Conservation (phyloP, 2,797 vertebrate genomes). For the Propithecus perrieri region DNA sequence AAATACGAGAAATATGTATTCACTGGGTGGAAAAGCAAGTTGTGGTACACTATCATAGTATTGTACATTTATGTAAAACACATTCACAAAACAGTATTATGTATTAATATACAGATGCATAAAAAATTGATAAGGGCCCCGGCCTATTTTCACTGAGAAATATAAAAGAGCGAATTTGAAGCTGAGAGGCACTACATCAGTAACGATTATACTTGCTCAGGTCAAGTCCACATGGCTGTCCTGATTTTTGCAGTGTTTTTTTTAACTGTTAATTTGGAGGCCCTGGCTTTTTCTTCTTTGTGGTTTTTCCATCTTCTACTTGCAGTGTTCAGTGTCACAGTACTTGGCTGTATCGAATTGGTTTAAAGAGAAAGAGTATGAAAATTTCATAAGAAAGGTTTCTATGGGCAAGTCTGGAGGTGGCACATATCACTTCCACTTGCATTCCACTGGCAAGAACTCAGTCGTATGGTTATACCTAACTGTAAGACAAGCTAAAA, state of each 20-base stretch:
- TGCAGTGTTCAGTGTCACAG: not conserved
- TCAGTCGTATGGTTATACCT: not conserved
- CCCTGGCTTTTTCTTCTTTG: not conserved
- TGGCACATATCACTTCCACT: not conserved
- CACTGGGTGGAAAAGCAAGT: not conserved
- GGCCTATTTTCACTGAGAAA: not conserved
- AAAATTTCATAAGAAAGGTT: not conserved
- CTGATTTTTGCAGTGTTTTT: not conserved
- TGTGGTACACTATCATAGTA: not conserved
- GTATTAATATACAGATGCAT: not conserved
- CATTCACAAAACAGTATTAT: too few species aligned
- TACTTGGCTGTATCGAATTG: not conserved
- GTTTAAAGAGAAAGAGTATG: not conserved
- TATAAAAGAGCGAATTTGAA: not conserved
- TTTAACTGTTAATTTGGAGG: not conserved
- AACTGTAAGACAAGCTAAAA: not conserved
- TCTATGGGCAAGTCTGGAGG: not conserved
- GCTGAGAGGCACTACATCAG: not conserved
- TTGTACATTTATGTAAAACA: not conserved
- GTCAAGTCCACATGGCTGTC: not conserved
- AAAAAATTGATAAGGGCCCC: not conserved
- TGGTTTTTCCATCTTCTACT: not conserved
- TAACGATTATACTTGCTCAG: not conserved
- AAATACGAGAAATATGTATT: not conserved
- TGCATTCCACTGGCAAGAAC: not conserved